Evolutionary conservation across 2,888 invertebrate species (phyloP).

Genomic region (Dysmachus trigonus): DNA sequence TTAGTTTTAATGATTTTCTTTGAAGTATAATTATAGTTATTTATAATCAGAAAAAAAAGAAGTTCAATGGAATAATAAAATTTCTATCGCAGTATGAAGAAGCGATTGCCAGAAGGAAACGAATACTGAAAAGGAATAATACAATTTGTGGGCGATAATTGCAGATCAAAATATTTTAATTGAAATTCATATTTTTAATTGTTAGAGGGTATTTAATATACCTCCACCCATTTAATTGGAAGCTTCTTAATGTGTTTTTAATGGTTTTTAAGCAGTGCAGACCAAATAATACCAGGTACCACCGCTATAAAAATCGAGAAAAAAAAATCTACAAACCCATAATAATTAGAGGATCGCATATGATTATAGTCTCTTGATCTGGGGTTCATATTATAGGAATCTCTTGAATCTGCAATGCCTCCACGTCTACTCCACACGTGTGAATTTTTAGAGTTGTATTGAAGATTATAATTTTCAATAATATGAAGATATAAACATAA

Average conservation of each 20-base stretch:
- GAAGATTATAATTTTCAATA: not conserved
- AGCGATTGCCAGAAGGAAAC: not conserved
- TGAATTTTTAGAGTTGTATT: constrained; percentile 39
- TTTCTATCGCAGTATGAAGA: not conserved
- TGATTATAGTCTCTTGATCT: constrained; percentile 60
- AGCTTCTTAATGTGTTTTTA: not conserved
- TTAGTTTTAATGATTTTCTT: not conserved
- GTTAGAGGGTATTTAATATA: not conserved
- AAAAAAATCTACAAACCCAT: constrained; percentile 44
- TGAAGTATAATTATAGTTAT: not conserved
- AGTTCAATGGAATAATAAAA: not conserved
- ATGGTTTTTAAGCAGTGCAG: not conserved
- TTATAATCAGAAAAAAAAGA: not conserved
- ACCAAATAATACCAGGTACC: not conserved
- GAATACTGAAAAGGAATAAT: not conserved
- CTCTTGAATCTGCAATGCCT: constrained; percentile 63
- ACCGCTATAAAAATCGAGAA: not conserved
- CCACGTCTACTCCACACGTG: constrained; percentile 51
- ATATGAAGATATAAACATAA: not conserved
- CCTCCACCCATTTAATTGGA: not conserved
- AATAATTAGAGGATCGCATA: constrained; percentile 47
- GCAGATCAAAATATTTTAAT: not conserved
- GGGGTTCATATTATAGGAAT: constrained; percentile 66
- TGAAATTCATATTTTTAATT: not conserved
- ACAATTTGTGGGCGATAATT: not conserved